Conservation (phyloP, 2,113 vertebrate genomes). For the western clawed frog (Xenopus tropicalis) region UCB_Xtro_10.0 CM004444.2:128470501-128471000, state of each 20-base stretch:
- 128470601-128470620: not conserved
- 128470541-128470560: not conserved
- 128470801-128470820: constrained; percentile 31
- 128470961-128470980: constrained; percentile 33
- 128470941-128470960: constrained; percentile 32
- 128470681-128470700: not conserved
- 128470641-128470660: not conserved
- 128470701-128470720: not conserved
- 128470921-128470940: constrained; percentile 38
- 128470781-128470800: constrained; percentile 27
- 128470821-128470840: constrained; percentile 37
- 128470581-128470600: not conserved
- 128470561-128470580: constrained; percentile 3
- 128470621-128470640: not conserved
- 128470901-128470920: constrained; percentile 33
- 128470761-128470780: constrained; percentile 27
- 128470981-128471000: no score
- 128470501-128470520: not conserved
- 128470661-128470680: not conserved
- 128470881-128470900: constrained; percentile 34
- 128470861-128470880: constrained; percentile 44
- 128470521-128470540: not conserved
- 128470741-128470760: constrained; percentile 25
- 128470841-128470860: constrained; percentile 34
- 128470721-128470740: constrained; percentile 8